Evolutionary conservation across 2,113 vertebrate genomes (phyloP).

Genomic region (Struthidea cinerea): DNA sequence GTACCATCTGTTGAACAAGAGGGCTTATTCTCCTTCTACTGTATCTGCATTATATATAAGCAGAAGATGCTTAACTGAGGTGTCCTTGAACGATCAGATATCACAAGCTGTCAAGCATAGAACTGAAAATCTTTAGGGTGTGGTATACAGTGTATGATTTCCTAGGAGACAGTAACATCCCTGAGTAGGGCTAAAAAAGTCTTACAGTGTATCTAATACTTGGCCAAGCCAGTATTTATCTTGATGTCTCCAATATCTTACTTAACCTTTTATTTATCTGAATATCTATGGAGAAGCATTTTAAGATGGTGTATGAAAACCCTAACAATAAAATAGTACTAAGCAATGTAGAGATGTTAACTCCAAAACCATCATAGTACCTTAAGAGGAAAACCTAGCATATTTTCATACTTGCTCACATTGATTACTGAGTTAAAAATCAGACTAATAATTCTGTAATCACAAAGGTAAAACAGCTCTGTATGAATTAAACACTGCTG

Average conservation of each 20-base stretch:
- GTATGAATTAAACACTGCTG: not conserved
- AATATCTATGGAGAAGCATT: not conserved
- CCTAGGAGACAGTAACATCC: not conserved
- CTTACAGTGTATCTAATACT: not conserved
- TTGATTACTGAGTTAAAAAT: not conserved
- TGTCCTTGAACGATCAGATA: not conserved
- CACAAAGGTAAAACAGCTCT: not conserved
- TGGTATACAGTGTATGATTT: not conserved
- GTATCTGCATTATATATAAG: not conserved
- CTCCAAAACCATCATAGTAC: not conserved
- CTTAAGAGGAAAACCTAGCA: not conserved
- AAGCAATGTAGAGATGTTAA: not conserved
- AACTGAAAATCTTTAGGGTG: not conserved
- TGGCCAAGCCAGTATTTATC: not conserved
- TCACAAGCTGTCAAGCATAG: not conserved
- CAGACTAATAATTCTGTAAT: not conserved
- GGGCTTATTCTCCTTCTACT: not conserved
- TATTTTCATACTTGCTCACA: not conserved
- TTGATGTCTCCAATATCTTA: not conserved
- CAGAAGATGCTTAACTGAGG: not conserved
- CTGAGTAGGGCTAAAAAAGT: not conserved
- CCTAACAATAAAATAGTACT: not conserved
- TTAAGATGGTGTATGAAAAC: not conserved
- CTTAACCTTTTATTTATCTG: not conserved
- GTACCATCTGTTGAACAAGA: not conserved